A percentile compares a stretch with the other conserved stretches of the same genome.
phyloP scores from a whole-genome alignment of 2,888 invertebrate genomes.

The Himalopsyche japonica region DNA sequence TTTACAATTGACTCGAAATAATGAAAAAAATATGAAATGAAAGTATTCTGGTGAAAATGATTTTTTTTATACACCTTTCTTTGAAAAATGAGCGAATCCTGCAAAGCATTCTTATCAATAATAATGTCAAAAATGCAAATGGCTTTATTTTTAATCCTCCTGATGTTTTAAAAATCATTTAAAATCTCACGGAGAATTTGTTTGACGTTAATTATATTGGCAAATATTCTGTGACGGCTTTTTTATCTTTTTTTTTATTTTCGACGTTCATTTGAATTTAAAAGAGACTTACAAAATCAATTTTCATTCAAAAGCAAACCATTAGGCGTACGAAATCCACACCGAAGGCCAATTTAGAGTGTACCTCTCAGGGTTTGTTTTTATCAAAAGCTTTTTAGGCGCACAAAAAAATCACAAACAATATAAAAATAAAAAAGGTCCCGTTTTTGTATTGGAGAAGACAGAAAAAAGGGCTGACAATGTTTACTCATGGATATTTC shows the following conservation, averaged over 20 bases:
- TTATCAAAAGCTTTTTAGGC: not conserved
- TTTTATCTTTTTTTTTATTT: not conserved
- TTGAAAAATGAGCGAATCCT: too few species aligned
- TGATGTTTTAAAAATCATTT: too few species aligned
- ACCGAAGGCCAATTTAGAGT: constrained; percentile 1
- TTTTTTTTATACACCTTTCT: too few species aligned
- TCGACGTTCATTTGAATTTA: not conserved
- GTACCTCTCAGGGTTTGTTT: not conserved
- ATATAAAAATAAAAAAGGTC: constrained; percentile 9
- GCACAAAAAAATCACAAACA: constrained; percentile 1
- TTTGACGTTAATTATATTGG: not conserved
- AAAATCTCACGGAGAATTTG: too few species aligned
- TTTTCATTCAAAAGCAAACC: not conserved
- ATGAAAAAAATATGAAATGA: too few species aligned
- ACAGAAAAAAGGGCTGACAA: constrained; percentile 3
- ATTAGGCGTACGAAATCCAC: constrained; percentile 1
- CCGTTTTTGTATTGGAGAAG: constrained; percentile 7
- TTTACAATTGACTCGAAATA: too few species aligned
- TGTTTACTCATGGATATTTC: constrained; percentile 8
- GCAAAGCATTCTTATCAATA: too few species aligned
- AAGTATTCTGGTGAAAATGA: too few species aligned
- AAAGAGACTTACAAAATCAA: not conserved
- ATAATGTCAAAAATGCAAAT: too few species aligned
- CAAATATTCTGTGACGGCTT: not conserved
- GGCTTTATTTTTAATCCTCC: too few species aligned